phyloP scores from a whole-genome alignment of 2,888 invertebrate genomes.

The Automeris io region DNA sequence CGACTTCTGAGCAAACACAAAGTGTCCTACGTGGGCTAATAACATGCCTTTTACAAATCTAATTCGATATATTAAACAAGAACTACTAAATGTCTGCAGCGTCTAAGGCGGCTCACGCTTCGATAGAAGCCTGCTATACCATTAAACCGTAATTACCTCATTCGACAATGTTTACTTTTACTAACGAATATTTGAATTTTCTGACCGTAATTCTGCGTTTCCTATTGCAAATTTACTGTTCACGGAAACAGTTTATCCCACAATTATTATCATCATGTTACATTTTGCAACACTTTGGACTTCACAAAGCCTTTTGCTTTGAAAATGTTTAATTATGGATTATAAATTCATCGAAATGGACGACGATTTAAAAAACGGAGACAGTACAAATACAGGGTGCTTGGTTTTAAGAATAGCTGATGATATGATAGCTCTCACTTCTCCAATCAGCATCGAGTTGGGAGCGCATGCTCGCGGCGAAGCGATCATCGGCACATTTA shows the following conservation, averaged over 20 bases:
- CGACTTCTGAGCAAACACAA: slow-evolving; percentile 66
- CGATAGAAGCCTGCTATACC: slow-evolving; percentile 38
- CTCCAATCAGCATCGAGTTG: slow-evolving; percentile 40
- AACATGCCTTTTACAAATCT: slow-evolving; percentile 35
- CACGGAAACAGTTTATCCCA: slow-evolving; percentile 4
- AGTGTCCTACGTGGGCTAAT: slow-evolving; percentile 62
- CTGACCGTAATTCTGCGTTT: slow-evolving; percentile 25
- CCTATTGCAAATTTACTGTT: slow-evolving; percentile 20
- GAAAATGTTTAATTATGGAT: slow-evolving; percentile 26
- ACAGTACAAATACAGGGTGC: slow-evolving; percentile 54
- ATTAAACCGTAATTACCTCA: slow-evolving; percentile 49
- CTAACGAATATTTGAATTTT: slow-evolving; percentile 38
- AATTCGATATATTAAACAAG: slow-evolving; percentile 47
- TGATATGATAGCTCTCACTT: slow-evolving; percentile 60
- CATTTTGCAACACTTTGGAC: slow-evolving; percentile 3
- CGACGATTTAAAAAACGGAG: slow-evolving; percentile 53
- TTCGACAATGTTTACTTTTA: slow-evolving; percentile 33
- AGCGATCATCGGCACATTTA: slow-evolving; percentile 32
- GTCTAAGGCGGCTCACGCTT: slow-evolving; percentile 49
- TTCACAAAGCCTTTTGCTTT: slow-evolving; percentile 15
- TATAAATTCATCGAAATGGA: slow-evolving; percentile 23
- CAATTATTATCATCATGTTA: background rate
- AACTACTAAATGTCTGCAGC: slow-evolving; percentile 35
- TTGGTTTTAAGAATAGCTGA: slow-evolving; percentile 55
- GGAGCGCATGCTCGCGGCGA: slow-evolving; percentile 48